Conservation (phyloP, 2,113 vertebrate genomes). For the Triplophysa tibetana region DNA sequence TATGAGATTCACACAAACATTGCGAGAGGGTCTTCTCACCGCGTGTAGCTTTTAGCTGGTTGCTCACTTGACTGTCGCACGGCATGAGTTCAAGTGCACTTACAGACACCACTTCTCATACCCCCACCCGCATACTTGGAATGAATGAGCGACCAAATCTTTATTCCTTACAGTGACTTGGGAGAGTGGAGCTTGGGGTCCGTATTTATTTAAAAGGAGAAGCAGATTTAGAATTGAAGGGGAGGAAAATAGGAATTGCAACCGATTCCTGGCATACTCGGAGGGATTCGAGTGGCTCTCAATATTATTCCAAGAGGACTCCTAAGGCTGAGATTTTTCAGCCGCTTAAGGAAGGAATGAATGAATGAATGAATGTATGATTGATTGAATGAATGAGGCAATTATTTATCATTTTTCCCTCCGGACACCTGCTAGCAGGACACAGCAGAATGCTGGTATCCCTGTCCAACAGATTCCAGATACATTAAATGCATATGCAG, state of each 20-base stretch:
- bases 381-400: too few species aligned
- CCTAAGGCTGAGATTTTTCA: slow-evolving; percentile 54
- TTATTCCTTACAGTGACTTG: slow-evolving; percentile 35
- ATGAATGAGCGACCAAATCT: slow-evolving; percentile 39
- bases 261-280: slow-evolving; percentile 41
- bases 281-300: slow-evolving; percentile 54
- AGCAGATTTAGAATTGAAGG: slow-evolving; percentile 39
- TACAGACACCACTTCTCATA: slow-evolving; percentile 29
- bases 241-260: slow-evolving; percentile 36
- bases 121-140: slow-evolving; percentile 17
- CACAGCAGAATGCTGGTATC: neutral
- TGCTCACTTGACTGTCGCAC: slow-evolving; percentile 32
- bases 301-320: slow-evolving; percentile 56
- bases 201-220: slow-evolving; percentile 40
- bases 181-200: slow-evolving; percentile 29
- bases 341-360: slow-evolving; percentile 50
- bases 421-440: slow-evolving; percentile 24
- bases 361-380: slow-evolving; percentile 14
- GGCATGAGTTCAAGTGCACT: slow-evolving; percentile 47
- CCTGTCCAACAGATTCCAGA: neutral
- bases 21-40: neutral
- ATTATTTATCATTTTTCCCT: neutral
- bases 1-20: slow-evolving; percentile 13
- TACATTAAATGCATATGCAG: neutral
- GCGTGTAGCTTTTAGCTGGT: slow-evolving; percentile 18